Percentiles rank a stretch among this genome's conserved stretches.
These are phyloP conservation scores for Trichogramma pretiosum DNA, from an alignment of 1,140 invertebrate species.

Conservation along the genomic window DNA sequence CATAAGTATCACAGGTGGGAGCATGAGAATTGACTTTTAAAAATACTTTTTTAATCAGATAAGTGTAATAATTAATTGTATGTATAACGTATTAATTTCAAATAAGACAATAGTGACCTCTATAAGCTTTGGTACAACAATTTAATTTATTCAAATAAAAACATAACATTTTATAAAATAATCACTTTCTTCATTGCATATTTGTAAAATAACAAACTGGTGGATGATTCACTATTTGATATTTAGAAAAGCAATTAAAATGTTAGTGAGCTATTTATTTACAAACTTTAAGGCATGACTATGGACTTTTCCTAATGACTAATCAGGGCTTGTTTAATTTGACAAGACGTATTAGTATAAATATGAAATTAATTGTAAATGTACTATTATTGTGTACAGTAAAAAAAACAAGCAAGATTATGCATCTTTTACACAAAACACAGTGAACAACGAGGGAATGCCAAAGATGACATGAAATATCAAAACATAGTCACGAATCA, in stretches of 20 bases:
- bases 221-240: neutral
- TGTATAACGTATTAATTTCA: neutral
- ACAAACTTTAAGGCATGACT: no score
- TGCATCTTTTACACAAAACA: neutral
- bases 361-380: no score
- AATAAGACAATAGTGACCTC: no score
- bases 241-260: neutral
- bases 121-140: slow-evolving; percentile 3
- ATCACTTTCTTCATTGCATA: neutral
- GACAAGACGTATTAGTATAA: no score
- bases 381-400: no score
- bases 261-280: no score
- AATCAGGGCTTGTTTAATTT: no score
- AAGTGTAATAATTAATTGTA: no score
- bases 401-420: neutral
- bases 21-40: no score
- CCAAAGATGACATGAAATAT: slow-evolving; percentile 5
- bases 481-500: neutral
- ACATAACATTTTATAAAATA: slow-evolving; percentile 8
- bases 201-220: neutral
- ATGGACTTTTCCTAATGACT: no score
- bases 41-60: no score
- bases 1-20: no score
- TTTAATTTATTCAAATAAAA: slow-evolving; percentile 8
- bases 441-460: slow-evolving; percentile 1